Base-by-base conservation (phyloP, 2,888 invertebrate genomes). In the Trachelus stipa region DNA sequence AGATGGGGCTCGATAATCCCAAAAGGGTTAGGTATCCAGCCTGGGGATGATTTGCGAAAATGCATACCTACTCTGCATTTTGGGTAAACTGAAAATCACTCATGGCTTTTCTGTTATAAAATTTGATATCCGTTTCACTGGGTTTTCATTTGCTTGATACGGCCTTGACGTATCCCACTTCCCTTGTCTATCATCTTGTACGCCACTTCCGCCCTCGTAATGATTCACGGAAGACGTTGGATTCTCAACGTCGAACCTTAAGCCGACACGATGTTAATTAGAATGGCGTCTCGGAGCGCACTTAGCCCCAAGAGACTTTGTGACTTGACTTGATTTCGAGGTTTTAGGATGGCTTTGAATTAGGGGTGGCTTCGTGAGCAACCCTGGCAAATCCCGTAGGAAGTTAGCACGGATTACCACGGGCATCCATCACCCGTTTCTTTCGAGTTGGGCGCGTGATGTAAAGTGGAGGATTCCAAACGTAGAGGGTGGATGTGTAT, bases 251-350 rank as follows among this genome's bases (percentile, higher is more conserved):
- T 81, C 81, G 84, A 84, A 82, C 84, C 84, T 84, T 88, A 89
- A 88, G 87, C 88, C 86, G 83, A 91, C 90, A 89, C 89, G 90
- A 91, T 91, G 91, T 91, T 91, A 91, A 91, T 91, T 91, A 91
- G 91, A 88, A 86, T 84, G 83, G 82, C 85, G 88, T 87, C 87
- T 87, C 85, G 81, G 82, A 82, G 82, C 81, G 82, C 74, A 81
- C 84, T 82, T 82, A 77, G 78, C 82, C 80, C 79, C 75, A 84
- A 78, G 85, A 87, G 90, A 90, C 90, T 88, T 87, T 88, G 90
- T 86, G 90, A 90, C 86, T 90, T 88, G 89, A 89, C 90, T 89
- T 87, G 90, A 90, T 91, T 90, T 89, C 88, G 87, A 89, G 89
- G 88, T 89, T 90, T 90, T 88, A 87, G 87, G 82, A 84, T 73